A percentile compares a stretch with the other conserved stretches of the same genome.
phyloP scores from a whole-genome alignment of 2,888 invertebrate genomes.

The Clostera curtula region DNA sequence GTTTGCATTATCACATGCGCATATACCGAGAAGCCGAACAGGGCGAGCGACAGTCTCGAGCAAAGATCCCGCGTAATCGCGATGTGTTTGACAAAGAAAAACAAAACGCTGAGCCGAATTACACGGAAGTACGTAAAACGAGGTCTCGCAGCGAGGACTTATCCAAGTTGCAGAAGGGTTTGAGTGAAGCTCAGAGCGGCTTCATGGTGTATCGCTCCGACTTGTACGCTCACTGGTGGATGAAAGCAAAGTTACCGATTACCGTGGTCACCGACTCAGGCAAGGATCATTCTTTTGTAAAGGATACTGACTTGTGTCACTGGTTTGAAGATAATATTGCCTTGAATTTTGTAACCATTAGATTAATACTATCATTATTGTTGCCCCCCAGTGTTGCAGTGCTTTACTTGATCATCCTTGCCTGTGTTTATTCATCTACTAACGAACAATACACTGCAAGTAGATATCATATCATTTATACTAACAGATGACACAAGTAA shows the following conservation, averaged over 20 bases:
- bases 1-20: constrained; percentile 69
- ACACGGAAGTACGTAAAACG: constrained; percentile 41
- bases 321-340: constrained; percentile 70
- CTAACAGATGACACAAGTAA: constrained; percentile 46
- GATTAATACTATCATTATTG: constrained; percentile 66
- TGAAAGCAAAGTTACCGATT: constrained; percentile 87
- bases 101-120: constrained; percentile 24
- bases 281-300: constrained; percentile 75
- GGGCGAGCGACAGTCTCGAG: constrained; percentile 41
- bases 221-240: constrained; percentile 94
- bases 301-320: constrained; percentile 72
- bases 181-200: constrained; percentile 54
- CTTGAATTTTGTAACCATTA: constrained; percentile 72
- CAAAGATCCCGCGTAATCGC: constrained; percentile 47
- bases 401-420: constrained; percentile 77
- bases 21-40: constrained; percentile 56
- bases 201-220: constrained; percentile 84
- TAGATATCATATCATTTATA: constrained; percentile 51
- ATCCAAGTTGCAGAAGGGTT: constrained; percentile 59
- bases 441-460: constrained; percentile 62
- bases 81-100: constrained; percentile 43
- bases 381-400: constrained; percentile 72
- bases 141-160: constrained; percentile 67
- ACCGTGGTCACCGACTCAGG: constrained; percentile 76
- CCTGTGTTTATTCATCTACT: constrained; percentile 75